A percentile compares a stretch with the other conserved stretches of the same genome.
Conservation (phyloP, 2,113 vertebrate species). For the Podilymbus podiceps region DNA sequence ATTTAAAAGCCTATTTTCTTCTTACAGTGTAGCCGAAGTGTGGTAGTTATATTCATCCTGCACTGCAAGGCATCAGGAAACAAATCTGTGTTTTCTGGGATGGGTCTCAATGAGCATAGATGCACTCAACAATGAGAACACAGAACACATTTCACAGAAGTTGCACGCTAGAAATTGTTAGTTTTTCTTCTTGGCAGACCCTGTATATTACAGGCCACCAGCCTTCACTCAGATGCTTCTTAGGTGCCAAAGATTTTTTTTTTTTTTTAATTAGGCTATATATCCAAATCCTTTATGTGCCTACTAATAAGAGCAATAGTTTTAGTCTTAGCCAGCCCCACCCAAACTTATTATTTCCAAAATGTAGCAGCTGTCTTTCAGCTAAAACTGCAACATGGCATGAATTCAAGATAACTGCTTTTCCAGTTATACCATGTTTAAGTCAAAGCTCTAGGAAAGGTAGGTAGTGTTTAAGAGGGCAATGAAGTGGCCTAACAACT, state of each 20-base stretch:
- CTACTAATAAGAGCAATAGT: neutral
- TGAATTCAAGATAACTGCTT: neutral
- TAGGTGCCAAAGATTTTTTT: neutral
- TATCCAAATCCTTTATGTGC: neutral
- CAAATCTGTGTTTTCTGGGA: neutral
- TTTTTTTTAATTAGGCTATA: neutral
- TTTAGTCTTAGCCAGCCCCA: neutral
- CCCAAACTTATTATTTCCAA: neutral
- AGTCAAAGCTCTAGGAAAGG: neutral
- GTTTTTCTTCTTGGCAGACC: neutral
- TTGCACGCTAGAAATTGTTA: neutral
- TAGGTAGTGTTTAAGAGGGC: neutral
- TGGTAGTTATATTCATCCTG: no score
- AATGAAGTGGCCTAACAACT: neutral
- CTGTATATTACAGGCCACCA: neutral
- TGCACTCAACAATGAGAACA: neutral
- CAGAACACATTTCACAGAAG: neutral
- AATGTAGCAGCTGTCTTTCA: neutral
- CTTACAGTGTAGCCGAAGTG: neutral
- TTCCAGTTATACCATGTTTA: neutral
- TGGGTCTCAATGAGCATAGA: rapidly evolving
- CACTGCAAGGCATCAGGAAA: neutral
- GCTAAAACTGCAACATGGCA: neutral
- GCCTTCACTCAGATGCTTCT: neutral
- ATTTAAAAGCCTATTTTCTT: neutral